These are phyloP conservation scores for Helicoverpa assulta DNA, from an alignment of 2,888 invertebrate species.

Conservation along the genomic window DNA sequence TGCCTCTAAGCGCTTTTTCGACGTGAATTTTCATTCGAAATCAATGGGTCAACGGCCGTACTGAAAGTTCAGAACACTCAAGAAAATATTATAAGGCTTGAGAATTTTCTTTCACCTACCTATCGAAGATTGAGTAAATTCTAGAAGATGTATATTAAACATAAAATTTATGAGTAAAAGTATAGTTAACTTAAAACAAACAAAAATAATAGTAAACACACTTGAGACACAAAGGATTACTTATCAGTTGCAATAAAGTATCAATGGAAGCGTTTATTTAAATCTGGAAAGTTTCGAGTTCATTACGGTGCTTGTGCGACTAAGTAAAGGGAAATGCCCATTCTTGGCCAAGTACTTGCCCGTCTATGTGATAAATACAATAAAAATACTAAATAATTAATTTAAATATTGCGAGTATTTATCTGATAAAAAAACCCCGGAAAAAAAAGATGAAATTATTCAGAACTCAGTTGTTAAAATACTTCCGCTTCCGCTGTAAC, in stretches of 20 bases:
- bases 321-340: too few relatives aligned
- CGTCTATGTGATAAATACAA: too few relatives aligned
- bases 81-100: slow-evolving; percentile 31
- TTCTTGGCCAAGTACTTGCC: too few relatives aligned
- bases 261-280: slow-evolving; percentile 27
- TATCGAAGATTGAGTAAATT: slow-evolving; percentile 12
- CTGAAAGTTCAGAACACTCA: slow-evolving; percentile 30
- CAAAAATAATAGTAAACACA: slow-evolving; percentile 6
- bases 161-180: not conserved
- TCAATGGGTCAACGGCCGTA: slow-evolving; percentile 38
- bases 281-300: slow-evolving; percentile 50
- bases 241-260: slow-evolving; percentile 11
- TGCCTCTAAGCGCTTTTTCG: slow-evolving; percentile 10
- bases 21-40: slow-evolving; percentile 26
- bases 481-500: too few relatives aligned
- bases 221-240: slow-evolving; percentile 9
- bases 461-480: too few relatives aligned
- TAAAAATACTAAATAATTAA: too few relatives aligned
- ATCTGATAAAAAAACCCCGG: too few relatives aligned
- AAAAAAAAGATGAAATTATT: too few relatives aligned
- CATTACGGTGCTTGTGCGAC: slow-evolving; percentile 36
- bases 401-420: too few relatives aligned
- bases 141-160: not conserved
- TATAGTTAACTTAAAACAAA: not conserved
- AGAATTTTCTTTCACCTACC: slow-evolving; percentile 33